phyloP scores from a whole-genome alignment of 2,888 invertebrate genomes.

The Stegophylla sp. region DNA sequence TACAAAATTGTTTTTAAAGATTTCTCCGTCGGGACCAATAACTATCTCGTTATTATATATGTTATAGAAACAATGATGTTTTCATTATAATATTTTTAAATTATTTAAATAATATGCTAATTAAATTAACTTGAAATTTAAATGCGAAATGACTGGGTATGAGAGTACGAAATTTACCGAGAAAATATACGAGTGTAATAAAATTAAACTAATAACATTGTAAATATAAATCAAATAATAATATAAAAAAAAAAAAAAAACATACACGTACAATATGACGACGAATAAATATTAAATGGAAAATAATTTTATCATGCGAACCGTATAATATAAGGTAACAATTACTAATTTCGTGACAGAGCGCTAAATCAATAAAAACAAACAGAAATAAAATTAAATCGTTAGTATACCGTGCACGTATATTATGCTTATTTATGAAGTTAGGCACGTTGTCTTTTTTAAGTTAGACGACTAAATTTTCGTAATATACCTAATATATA shows the following conservation, averaged over 20 bases:
- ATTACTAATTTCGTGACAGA: neutral
- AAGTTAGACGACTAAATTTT: no score
- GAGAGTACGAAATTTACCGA: neutral
- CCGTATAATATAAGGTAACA: no score
- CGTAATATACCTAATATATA: no score
- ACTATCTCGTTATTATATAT: conserved; percentile 10
- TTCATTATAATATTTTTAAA: neutral
- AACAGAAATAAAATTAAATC: neutral
- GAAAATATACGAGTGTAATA: neutral
- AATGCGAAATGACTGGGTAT: neutral
- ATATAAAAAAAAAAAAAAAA: no score
- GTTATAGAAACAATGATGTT: neutral
- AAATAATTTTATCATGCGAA: neutral
- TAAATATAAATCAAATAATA: no score
- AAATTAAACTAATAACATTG: neutral
- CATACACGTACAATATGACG: no score
- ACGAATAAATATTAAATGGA: neutral
- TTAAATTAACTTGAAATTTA: neutral
- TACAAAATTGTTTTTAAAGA: conserved; percentile 19
- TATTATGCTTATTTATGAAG: neutral
- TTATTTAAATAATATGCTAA: conserved; percentile 19
- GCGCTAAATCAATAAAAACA: neutral
- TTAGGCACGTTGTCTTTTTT: no score
- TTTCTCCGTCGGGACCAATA: conserved; percentile 13
- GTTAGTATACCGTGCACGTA: neutral